Base-by-base conservation (phyloP, 2,797 vertebrate genomes). In the Gadopsis marmoratus region DNA sequence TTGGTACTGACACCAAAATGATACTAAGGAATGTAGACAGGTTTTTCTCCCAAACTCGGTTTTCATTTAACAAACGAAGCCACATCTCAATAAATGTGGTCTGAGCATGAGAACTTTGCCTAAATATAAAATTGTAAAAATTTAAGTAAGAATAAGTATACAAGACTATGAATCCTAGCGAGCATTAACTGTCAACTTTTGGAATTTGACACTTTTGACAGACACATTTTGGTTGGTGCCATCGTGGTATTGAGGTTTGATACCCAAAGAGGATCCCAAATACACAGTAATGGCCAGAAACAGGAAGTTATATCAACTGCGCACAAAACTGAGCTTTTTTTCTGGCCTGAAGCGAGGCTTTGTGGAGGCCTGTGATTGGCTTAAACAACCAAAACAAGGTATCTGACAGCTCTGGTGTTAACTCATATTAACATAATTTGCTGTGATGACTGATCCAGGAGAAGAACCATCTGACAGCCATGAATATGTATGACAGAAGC, bases 401-500 rank as follows among this genome's bases (percentile, higher is more conserved):
- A 13, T 26, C 26, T 39, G 33, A 53, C 26, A 50, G 29, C 35
- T 35, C 35, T 35, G 6, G 7, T 7, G 35, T 35, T 35, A 35
- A 35, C 35, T 35, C 35, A 35, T 7, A 35, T 35, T 35, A 35
- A 7, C 35, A 35, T 35, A 1, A 35, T 35, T 35, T 35, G 35
- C 35, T 35, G 35, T 35, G 35, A 35, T 35, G 35, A 7, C 35
- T 35, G 35, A 7, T 35, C 35, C 37, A 11, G 13, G 14, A 65
- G 48, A 54, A 50, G 9, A 51, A 29, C 47, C 8, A 21, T 21
- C 66, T 48, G 37, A 55, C 35, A 21, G 48, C 17, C 55, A 72
- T 68, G 55, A 71, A 80, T 75, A 29, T 77, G 76, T 72, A 68
- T 59, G 33, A 61, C 4, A 62, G 59, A 76, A 51, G 35, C 47